phyloP scores from a whole-genome alignment of 1,140 invertebrate species.

The Ceratoteleas bidentatus region DNA sequence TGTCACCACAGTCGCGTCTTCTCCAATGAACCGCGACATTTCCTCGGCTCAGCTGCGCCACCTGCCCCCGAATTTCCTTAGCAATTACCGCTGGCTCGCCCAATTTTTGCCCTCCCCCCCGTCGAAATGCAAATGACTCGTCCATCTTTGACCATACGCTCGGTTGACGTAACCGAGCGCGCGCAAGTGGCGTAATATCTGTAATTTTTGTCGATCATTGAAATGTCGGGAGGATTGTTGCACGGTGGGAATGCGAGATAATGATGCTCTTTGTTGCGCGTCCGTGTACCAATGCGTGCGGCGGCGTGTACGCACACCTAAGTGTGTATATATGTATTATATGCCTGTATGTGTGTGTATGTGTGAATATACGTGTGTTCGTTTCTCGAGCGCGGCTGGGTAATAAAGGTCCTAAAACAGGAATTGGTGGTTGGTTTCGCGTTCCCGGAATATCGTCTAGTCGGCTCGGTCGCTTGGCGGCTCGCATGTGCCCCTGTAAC shows the following conservation, averaged over 20 bases:
- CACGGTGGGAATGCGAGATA: conserved; percentile 61
- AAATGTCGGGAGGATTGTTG: conserved; percentile 57
- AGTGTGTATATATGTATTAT: no score
- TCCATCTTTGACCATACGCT: conserved; percentile 40
- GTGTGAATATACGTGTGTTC: conserved; percentile 33
- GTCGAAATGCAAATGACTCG: conserved; percentile 28
- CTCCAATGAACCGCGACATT: no score
- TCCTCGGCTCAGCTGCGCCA: conserved; percentile 1
- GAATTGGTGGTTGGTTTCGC: conserved; percentile 63
- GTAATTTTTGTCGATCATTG: conserved; percentile 62
- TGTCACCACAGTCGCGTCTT: no score
- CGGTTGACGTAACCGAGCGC: conserved; percentile 59
- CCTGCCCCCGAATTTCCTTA: conserved; percentile 28
- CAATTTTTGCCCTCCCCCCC: conserved; percentile 6
- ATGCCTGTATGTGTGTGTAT: no score
- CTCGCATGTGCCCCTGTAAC: conserved; percentile 27
- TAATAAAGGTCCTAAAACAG: conserved; percentile 66
- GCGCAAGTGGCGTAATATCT: conserved; percentile 59
- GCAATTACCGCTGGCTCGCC: conserved; percentile 13
- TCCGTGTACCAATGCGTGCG: conserved; percentile 52
- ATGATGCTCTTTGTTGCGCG: conserved; percentile 60
- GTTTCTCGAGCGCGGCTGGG: conserved; percentile 27
- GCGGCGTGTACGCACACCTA: not conserved
- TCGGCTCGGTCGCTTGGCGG: conserved; percentile 22
- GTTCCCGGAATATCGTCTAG: conserved; percentile 62